These are phyloP conservation scores for Siderastrea siderea DNA, from an alignment of 92 coral and sea anemone genomes.

Conservation along the genomic window DNA sequence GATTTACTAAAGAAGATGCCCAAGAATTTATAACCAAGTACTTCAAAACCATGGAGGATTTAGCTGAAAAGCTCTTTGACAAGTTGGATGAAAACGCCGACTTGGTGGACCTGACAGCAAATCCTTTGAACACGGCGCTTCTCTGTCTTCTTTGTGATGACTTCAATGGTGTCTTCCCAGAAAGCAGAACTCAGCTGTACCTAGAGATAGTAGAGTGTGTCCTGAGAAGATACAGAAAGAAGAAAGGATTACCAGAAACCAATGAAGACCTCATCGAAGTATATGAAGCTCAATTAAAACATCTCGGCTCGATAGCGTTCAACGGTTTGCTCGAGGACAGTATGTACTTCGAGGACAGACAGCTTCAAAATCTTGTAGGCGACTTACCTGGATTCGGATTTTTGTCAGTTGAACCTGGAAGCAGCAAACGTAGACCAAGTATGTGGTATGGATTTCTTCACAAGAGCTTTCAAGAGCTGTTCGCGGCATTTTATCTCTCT, in stretches of 20 bases:
- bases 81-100: not conserved
- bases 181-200: constrained; percentile 36
- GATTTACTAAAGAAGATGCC: constrained; percentile 35
- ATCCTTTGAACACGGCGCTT: constrained; percentile 57
- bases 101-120: constrained; percentile 9
- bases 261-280: constrained; percentile 3
- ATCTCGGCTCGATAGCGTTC: constrained; percentile 35
- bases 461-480: constrained; percentile 52
- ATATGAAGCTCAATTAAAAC: not conserved
- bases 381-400: constrained; percentile 11
- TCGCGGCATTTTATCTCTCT: constrained; percentile 39
- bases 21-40: constrained; percentile 21
- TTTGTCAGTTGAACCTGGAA: constrained; percentile 37
- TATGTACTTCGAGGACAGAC: not conserved
- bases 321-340: constrained; percentile 15
- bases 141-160: constrained; percentile 35
- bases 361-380: too few relatives aligned
- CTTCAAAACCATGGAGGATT: constrained; percentile 6
- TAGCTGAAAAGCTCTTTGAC: not conserved
- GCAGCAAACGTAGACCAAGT: constrained; percentile 24
- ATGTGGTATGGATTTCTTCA: constrained; percentile 31
- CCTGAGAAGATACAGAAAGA: constrained; percentile 25
- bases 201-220: constrained; percentile 25
- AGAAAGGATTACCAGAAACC: not conserved
- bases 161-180: constrained; percentile 36